Conservation (phyloP, 2,113 vertebrate species). For the Plestiodon gilberti region DNA sequence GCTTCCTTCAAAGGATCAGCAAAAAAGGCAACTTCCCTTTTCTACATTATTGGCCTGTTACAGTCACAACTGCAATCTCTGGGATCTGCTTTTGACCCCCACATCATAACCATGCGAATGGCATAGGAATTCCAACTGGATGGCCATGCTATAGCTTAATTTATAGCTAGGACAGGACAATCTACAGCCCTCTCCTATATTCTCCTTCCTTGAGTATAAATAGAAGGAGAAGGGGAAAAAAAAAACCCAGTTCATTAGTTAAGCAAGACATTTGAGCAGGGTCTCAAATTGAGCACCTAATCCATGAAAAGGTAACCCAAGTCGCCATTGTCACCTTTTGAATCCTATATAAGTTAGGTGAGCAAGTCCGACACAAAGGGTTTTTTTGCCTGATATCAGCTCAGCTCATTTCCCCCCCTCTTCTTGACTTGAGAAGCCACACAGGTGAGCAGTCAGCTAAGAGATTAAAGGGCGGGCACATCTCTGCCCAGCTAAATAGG, state of each 20-base stretch:
- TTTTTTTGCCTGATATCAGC: conserved; percentile 57
- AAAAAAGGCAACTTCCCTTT: conserved; percentile 24
- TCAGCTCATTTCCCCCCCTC: conserved; percentile 53
- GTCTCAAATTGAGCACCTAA: conserved; percentile 82
- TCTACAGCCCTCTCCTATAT: conserved; percentile 45
- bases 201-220: conserved; percentile 78
- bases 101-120: neutral
- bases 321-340: conserved; percentile 85
- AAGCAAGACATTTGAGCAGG: conserved; percentile 86
- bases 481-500: conserved; percentile 3
- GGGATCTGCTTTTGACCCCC: conserved; percentile 17
- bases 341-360: conserved; percentile 85
- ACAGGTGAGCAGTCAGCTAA: conserved; percentile 67
- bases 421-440: conserved; percentile 66
- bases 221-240: conserved; percentile 58
- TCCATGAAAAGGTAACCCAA: conserved; percentile 88
- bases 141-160: conserved; percentile 42
- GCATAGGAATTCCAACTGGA: neutral
- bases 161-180: conserved; percentile 40
- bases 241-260: conserved; percentile 85
- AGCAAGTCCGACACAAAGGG: conserved; percentile 44
- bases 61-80: neutral
- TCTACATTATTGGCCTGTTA: neutral
- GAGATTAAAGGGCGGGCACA: conserved; percentile 41
- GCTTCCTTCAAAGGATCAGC: neutral